A percentile compares a stretch with the other conserved stretches of the same genome.
Evolutionary conservation across 1,140 invertebrate species (phyloP).

Genomic region (Bombus polaris): DNA sequence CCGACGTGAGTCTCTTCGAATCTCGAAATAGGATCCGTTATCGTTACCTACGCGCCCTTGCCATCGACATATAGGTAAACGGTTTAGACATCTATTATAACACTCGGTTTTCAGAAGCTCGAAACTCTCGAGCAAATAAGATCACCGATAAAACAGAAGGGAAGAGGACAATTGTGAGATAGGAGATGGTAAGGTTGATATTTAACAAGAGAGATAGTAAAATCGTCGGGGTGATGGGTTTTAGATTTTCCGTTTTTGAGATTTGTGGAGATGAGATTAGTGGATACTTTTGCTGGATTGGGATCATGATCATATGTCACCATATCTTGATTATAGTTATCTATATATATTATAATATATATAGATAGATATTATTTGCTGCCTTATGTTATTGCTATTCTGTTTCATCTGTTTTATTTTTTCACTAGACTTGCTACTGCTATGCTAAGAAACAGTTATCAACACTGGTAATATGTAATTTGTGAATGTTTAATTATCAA

Average conservation of each 20-base stretch:
- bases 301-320: no score
- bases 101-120: neutral
- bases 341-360: no score
- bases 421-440: neutral
- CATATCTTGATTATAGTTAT: no score
- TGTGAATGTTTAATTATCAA: neutral
- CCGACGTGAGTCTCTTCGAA: neutral
- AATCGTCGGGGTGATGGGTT: neutral
- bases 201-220: neutral
- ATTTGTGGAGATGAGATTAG: neutral
- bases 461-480: neutral
- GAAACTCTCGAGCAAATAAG: neutral
- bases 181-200: neutral
- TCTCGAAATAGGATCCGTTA: constrained; percentile 15
- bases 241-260: neutral
- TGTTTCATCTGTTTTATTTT: no score
- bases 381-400: no score
- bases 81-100: neutral
- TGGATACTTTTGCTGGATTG: no score
- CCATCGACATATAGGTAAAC: neutral
- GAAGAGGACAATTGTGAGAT: neutral
- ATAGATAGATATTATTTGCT: no score
- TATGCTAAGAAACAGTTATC: neutral
- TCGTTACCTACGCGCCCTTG: neutral
- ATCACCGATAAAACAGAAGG: neutral